phyloP scores from a whole-genome alignment of 2,797 vertebrate species.

The Rhinoraja longicauda region DNA sequence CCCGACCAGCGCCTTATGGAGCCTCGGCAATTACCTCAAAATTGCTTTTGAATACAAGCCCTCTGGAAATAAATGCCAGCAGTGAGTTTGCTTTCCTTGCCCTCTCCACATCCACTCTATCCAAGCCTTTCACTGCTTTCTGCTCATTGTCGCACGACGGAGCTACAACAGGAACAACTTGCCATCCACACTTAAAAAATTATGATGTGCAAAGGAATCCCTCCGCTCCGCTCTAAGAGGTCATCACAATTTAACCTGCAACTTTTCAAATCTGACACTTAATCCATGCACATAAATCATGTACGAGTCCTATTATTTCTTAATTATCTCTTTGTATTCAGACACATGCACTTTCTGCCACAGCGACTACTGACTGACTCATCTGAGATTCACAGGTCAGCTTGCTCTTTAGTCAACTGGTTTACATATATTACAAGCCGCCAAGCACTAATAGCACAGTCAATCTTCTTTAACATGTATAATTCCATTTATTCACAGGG shows the following conservation, averaged over 20 bases:
- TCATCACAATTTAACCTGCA: conserved; percentile 54
- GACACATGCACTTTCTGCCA: conserved; percentile 26
- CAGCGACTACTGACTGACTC: conserved; percentile 35
- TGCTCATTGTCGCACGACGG: background rate
- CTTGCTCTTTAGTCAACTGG: conserved; percentile 35
- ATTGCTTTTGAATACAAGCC: too few species aligned
- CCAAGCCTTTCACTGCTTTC: too few species aligned
- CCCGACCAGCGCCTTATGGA: too few species aligned
- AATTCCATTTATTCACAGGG: background rate
- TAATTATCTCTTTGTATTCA: conserved; percentile 55
- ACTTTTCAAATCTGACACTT: conserved; percentile 53
- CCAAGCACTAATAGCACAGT: background rate
- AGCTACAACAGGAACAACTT: background rate
- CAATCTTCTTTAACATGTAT: conserved; percentile 31
- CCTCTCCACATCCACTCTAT: too few species aligned
- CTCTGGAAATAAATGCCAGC: too few species aligned
- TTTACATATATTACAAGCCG: conserved; percentile 34
- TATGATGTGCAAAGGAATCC: conserved; percentile 24
- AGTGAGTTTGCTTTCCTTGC: too few species aligned
- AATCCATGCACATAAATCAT: conserved; percentile 57
- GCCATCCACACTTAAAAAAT: conserved; percentile 8
- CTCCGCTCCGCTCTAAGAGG: conserved; percentile 40
- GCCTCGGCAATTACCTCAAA: too few species aligned
- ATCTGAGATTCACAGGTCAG: conserved; percentile 30
- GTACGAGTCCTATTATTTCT: conserved; percentile 56